Evolutionary conservation across 2,113 vertebrate species (phyloP), one percentile per base, ranked within the genome.

Genomic region (Lichenostomus cassidix): DNA sequence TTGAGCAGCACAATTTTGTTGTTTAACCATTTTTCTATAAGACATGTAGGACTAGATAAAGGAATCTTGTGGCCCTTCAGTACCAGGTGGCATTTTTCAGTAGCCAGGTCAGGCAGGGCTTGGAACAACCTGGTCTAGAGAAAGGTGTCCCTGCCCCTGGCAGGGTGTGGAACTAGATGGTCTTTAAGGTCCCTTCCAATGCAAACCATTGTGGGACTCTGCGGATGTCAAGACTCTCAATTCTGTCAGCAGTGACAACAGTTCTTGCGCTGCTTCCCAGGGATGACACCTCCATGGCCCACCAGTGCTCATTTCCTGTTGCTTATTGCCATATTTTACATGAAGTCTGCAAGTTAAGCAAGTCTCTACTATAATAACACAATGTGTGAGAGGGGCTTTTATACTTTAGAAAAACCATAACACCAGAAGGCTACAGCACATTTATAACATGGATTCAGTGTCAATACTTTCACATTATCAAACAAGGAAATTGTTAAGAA

Each of bases 231-330:
- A 6, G 18, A 11, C 11, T 14, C 2, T 6, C 22, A 4, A 0
- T 2, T 9, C n/a, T 18, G 18, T 6, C 58, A 31, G 44, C 41
- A 3, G 17, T 0, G 17, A 24, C 10, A n/a, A 2, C 7, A 18
- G 68, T 42, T 10, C 37, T 8, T 11, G 3, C 3, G 0, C 17
- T 2, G 3, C 52, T 15, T 28, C 64, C 41, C 28, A 27, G 28
- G 56, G 37, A 3, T 3, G 46, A 7, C 53, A 41, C 13, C 64
- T 27, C 9, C 7, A 3, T 4, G 28, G 13, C n/a, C 50, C 31
- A 20, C 25, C 71, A 39, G 10, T 0, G 47, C 6, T 23, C 52
- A 7, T 3, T 10, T 49, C 67, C 67, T 21, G 4, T 0, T 10
- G 37, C 47, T 37, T 4, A 14, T 7, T 24, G 19, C 25, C 8